Percentiles rank a stretch among this genome's conserved stretches.
Evolutionary conservation across 1,140 invertebrate genomes (phyloP).

Genomic region (Lasaia peninsularis): DNA sequence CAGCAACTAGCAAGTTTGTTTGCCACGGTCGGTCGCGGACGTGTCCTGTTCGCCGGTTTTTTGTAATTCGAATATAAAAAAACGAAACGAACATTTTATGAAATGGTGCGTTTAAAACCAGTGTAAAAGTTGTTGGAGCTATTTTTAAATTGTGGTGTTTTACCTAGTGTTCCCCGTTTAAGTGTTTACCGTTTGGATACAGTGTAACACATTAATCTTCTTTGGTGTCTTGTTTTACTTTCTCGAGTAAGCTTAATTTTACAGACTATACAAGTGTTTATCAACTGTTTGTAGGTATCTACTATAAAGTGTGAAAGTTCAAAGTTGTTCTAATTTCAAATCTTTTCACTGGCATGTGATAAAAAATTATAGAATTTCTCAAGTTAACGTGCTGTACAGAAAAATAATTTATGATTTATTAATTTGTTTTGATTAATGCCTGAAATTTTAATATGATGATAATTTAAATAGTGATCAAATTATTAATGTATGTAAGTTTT

Average conservation of each 20-base stretch:
- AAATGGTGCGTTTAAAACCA: conserved; percentile 48
- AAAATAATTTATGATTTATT: too few relatives aligned
- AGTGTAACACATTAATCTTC: conserved; percentile 49
- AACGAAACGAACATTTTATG: conserved; percentile 57
- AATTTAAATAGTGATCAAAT: too few relatives aligned
- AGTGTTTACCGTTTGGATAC: conserved; percentile 23
- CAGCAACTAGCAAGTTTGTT: conserved; percentile 64
- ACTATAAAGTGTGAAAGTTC: conserved; percentile 1
- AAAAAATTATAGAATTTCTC: too few relatives aligned
- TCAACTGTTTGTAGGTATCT: conserved; percentile 21
- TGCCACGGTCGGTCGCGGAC: conserved; percentile 53
- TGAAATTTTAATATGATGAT: too few relatives aligned
- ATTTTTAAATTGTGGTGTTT: conserved; percentile 8
- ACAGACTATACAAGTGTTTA: conserved; percentile 34
- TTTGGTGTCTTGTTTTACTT: conserved; percentile 47
- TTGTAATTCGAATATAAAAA: conserved; percentile 51
- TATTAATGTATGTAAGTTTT: too few relatives aligned
- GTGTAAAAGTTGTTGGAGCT: conserved; percentile 26
- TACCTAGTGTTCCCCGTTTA: conserved; percentile 27
- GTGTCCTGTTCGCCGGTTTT: conserved; percentile 51
- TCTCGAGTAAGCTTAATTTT: conserved; percentile 41
- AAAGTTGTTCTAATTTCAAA: neutral
- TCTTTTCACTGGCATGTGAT: neutral
- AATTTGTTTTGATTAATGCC: too few relatives aligned
- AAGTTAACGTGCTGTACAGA: too few relatives aligned